Evolutionary conservation across 2,113 vertebrate genomes (phyloP).

Genomic region (Paraplagusia blochii): DNA sequence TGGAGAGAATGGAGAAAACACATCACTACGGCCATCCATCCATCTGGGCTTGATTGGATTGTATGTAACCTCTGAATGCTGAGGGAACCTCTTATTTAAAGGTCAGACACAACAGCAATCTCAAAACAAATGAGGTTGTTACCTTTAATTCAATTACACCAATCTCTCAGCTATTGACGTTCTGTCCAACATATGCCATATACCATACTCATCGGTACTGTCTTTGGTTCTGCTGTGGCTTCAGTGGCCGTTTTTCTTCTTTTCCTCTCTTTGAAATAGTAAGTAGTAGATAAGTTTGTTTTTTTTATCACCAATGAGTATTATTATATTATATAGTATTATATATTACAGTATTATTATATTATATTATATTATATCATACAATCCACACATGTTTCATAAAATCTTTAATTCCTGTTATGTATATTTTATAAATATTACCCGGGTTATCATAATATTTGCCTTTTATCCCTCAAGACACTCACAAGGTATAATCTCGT

Average conservation of each 20-base stretch:
- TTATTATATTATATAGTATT: too few species aligned
- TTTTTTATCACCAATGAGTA: too few species aligned
- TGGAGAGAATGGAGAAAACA: conserved; percentile 1
- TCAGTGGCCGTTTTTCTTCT: not conserved
- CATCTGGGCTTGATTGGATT: conserved; percentile 37
- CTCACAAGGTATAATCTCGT: too few species aligned
- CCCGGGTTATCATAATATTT: too few species aligned
- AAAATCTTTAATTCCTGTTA: too few species aligned
- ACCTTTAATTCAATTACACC: conserved; percentile 1
- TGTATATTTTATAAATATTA: not conserved
- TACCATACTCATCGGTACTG: not conserved
- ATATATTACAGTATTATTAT: too few species aligned
- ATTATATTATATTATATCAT: too few species aligned
- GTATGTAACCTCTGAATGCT: conserved; percentile 32
- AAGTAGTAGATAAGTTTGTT: too few species aligned
- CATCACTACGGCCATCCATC: conserved; percentile 25
- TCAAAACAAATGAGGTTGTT: conserved; percentile 26
- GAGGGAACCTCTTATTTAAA: conserved; percentile 47
- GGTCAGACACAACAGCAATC: conserved; percentile 38
- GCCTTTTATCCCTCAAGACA: too few species aligned
- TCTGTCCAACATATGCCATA: not conserved
- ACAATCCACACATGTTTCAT: too few species aligned
- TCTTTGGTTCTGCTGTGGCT: not conserved
- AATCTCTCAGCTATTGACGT: conserved; percentile 6
- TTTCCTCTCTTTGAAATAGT: not conserved